Percentiles rank a stretch among this genome's conserved stretches.
Conservation (phyloP, 2,888 invertebrate genomes). For the Drosophila buzzatii region DNA sequence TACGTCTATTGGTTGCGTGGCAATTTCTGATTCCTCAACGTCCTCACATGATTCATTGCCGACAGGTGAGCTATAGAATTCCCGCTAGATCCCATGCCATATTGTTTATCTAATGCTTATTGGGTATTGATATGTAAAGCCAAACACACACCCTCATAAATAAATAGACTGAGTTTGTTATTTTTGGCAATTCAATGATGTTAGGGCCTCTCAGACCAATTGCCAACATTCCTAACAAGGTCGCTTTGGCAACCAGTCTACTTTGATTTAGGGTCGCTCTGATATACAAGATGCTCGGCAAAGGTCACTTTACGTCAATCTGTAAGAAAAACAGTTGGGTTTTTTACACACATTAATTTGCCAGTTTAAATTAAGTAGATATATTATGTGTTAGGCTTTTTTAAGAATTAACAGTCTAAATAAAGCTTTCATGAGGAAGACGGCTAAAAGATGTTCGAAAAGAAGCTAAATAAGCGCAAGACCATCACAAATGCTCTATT, state of each 20-base stretch:
- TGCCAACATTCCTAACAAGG: conserved; percentile 15
- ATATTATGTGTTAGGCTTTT: background rate
- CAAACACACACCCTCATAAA: background rate
- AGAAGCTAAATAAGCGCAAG: no score
- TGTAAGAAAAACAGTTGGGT: background rate
- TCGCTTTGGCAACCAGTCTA: conserved; percentile 42
- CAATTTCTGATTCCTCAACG: conserved; percentile 15
- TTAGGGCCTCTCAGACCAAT: conserved; percentile 28
- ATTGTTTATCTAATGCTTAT: conserved; percentile 52
- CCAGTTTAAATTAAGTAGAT: conserved; percentile 9
- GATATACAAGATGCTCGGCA: conserved; percentile 38
- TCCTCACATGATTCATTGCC: background rate
- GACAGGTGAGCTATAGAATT: background rate
- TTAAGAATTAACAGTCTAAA: background rate
- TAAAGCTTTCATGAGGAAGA: background rate
- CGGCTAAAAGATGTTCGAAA: no score
- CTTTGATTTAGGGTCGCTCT: conserved; percentile 34
- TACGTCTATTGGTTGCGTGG: conserved; percentile 58
- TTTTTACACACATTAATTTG: background rate
- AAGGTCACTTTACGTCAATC: background rate
- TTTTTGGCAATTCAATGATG: conserved; percentile 36
- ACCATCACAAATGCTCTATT: no score
- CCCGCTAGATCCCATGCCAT: background rate
- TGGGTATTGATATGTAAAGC: conserved; percentile 46
- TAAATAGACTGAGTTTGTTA: conserved; percentile 36